A percentile compares a stretch with the other conserved stretches of the same genome.
These are phyloP conservation scores for Ethmia dodecea DNA, from an alignment of 2,888 invertebrate species.

Conservation along the genomic window DNA sequence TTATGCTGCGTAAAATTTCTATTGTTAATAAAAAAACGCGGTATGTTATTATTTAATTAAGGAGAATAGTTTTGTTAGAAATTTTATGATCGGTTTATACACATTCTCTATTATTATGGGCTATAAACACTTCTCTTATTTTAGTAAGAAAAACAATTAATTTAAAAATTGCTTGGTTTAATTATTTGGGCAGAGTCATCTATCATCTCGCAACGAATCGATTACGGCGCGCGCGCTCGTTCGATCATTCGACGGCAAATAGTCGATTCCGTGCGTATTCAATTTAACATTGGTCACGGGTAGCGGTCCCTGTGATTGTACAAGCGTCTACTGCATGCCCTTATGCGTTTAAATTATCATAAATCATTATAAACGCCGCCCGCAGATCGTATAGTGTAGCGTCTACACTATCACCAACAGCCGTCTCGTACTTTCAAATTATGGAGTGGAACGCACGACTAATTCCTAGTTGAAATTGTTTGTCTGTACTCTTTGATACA, in stretches of 20 bases:
- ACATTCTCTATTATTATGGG: constrained; percentile 2
- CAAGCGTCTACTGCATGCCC: constrained; percentile 33
- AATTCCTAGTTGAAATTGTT: no score
- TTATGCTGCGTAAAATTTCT: no score
- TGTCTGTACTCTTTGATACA: neutral
- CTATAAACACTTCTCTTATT: neutral
- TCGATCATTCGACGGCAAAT: constrained; percentile 49
- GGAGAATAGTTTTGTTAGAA: no score
- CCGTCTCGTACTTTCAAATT: neutral
- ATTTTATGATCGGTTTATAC: no score
- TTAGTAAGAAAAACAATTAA: constrained; percentile 8
- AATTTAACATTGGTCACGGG: constrained; percentile 62
- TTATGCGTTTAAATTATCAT: constrained; percentile 53
- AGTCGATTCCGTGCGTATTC: constrained; percentile 46
- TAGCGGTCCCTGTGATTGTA: constrained; percentile 44
- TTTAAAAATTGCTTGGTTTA: constrained; percentile 12
- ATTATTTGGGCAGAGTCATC: constrained; percentile 26
- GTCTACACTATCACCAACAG: neutral
- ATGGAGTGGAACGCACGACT: neutral
- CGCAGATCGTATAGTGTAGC: no score
- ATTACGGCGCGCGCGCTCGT: constrained; percentile 38
- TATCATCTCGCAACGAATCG: constrained; percentile 50
- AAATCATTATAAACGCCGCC: constrained; percentile 39
- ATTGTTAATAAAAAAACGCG: no score
- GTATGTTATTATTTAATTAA: no score